Conservation (phyloP, 2,888 invertebrate species). For the Prenolepis imparis region DNA sequence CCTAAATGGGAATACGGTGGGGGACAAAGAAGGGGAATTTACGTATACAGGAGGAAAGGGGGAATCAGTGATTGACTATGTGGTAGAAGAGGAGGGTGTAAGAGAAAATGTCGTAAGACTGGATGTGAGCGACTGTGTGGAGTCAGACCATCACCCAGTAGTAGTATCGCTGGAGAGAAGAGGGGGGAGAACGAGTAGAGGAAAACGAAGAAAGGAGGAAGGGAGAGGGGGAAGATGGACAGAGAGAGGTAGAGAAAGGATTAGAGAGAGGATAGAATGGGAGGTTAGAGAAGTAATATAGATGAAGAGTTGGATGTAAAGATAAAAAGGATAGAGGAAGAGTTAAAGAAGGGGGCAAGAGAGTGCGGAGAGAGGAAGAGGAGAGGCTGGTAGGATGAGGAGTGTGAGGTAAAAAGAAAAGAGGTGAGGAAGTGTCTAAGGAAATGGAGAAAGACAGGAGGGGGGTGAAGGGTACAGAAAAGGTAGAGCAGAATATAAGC, state of each 20-base stretch:
- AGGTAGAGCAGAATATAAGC: no score
- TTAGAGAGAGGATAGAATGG: no score
- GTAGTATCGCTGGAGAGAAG: neutral
- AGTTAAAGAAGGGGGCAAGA: neutral
- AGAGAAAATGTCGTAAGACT: neutral
- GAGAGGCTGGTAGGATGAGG: neutral
- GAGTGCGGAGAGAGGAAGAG: neutral
- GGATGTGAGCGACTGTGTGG: no score
- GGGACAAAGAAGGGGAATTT: neutral
- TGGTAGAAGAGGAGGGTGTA: neutral
- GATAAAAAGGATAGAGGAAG: neutral
- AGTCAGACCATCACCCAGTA: neutral
- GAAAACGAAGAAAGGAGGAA: neutral
- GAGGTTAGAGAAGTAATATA: no score
- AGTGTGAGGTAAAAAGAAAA: neutral
- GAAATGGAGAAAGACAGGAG: neutral
- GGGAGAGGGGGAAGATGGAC: neutral
- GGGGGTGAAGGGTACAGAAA: neutral
- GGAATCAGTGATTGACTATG: constrained; percentile 14
- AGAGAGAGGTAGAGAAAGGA: neutral
- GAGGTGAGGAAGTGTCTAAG: neutral
- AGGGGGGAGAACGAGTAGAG: neutral
- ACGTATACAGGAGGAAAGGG: neutral
- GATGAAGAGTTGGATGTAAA: no score
- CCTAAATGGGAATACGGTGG: neutral